Evolutionary conservation across 2,888 invertebrate genomes (phyloP).

Genomic region (Micropterix aruncella): DNA sequence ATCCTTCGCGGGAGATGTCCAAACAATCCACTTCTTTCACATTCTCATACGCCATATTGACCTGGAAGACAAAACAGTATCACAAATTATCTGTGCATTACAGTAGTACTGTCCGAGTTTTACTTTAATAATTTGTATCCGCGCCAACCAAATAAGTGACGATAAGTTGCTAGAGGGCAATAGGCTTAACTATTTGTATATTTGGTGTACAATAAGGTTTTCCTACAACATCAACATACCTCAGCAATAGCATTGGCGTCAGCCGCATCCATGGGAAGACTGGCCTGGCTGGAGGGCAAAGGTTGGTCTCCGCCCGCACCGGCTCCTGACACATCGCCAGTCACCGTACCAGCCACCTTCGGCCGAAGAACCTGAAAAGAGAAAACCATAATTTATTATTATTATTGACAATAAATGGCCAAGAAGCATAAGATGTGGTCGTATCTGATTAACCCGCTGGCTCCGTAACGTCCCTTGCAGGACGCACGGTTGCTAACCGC

Average conservation of each 20-base stretch:
- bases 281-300: slow-evolving; percentile 37
- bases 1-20: slow-evolving; percentile 93
- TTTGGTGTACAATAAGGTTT: too few species aligned
- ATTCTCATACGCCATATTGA: slow-evolving; percentile 92
- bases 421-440: too few species aligned
- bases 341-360: slow-evolving; percentile 18
- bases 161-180: too few species aligned
- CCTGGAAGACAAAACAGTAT: slow-evolving; percentile 20
- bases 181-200: too few species aligned
- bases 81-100: slow-evolving; percentile 1
- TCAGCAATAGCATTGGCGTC: slow-evolving; percentile 95
- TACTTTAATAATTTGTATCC: too few species aligned
- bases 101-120: background rate
- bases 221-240: too few species aligned
- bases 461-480: too few species aligned
- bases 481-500: too few species aligned
- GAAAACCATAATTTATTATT: slow-evolving; percentile 2
- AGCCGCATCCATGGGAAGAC: slow-evolving; percentile 75
- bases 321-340: slow-evolving; percentile 22
- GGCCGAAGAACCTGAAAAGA: slow-evolving; percentile 30
- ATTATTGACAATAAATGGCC: too few species aligned
- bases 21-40: slow-evolving; percentile 97
- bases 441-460: too few species aligned
- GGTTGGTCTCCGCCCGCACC: slow-evolving; percentile 36
- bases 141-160: too few species aligned